Base-by-base conservation (phyloP, 2,888 invertebrate genomes). In the Thecocarcelia acutangulata region DNA sequence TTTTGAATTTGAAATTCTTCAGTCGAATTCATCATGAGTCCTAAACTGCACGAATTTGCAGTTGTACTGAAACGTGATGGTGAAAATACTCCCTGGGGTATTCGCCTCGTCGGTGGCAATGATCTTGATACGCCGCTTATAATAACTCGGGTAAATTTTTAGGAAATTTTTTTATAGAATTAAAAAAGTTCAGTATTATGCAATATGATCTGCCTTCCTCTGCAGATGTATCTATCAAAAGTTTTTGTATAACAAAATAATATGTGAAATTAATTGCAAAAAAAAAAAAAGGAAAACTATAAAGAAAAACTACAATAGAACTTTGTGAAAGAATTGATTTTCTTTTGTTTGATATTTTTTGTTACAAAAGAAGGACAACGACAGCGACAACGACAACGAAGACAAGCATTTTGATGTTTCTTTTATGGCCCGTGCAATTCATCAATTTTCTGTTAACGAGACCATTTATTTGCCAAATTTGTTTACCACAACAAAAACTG, bases 41-140 rank as follows among this genome's bases (percentile, higher is more conserved):
- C 90, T 69, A 95, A 94, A 90, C 92, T 94, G 90, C 95, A 96
- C 90, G 95, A 95, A 89, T 93, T 96, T 90, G 93, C 94, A 87
- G 94, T 96, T 88, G 93, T 93, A 85, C 93, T 97, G 87, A 93
- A 92, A 87, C 94, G 96, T 85, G 94, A 94, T 87, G 93, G 93
- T 87, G 93, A 93, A 85, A 93, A 93, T 85, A 93, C 94, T 87
- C 94, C 95, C 88, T 97, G 97, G 97, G 97, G 97, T 80, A 95
- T 97, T 87, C 94, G 97, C 87, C 93, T 97, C 86, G 95, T 96
- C 85, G 97, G 97, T 86, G 97, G 97, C 86, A 93, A 95, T 85
- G 97, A 97, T 92, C 93, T 96, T 87, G 95, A 95, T 88, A 94
- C 96, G 66, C 97, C 97, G 83, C 93, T 97, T 89, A 95, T 97